Percentiles rank a stretch among this genome's conserved stretches.
Conservation (phyloP, 2,888 invertebrate species). For the Mallateleia sp. region DNA sequence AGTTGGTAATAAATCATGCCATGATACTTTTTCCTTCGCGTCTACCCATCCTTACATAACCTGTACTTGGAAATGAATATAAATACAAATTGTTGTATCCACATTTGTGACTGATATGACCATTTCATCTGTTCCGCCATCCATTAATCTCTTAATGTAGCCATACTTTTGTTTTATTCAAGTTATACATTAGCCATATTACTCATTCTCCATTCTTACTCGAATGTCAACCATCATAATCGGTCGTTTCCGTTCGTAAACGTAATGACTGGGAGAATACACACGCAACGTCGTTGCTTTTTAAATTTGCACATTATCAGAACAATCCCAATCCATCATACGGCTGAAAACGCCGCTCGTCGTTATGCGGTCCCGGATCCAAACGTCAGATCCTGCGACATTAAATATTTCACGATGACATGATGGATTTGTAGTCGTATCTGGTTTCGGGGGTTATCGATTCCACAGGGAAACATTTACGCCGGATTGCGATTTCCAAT, state of each 20-base stretch:
- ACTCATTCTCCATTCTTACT: no score
- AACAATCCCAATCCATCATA: conserved; percentile 63
- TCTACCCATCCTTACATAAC: no score
- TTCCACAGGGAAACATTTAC: conserved; percentile 71
- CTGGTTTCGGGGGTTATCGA: conserved; percentile 74
- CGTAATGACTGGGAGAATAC: no score
- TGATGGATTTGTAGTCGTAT: conserved; percentile 73
- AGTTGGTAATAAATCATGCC: no score
- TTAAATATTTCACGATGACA: conserved; percentile 76
- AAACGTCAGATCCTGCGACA: conserved; percentile 65
- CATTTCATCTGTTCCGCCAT: no score
- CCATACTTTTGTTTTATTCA: no score
- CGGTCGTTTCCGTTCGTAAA: neutral
- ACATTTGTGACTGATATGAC: no score
- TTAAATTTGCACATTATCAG: conserved; percentile 14
- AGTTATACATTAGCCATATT: no score
- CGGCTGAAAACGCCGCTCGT: conserved; percentile 37
- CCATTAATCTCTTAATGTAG: no score
- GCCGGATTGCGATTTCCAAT: conserved; percentile 72
- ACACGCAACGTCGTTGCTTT: neutral
- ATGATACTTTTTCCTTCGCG: no score
- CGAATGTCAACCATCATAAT: neutral
- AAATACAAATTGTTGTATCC: no score
- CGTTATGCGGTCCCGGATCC: conserved; percentile 45
- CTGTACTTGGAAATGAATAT: no score